Base-by-base conservation (phyloP, 1,140 invertebrate species). In the Campoletis sonorensis region DNA sequence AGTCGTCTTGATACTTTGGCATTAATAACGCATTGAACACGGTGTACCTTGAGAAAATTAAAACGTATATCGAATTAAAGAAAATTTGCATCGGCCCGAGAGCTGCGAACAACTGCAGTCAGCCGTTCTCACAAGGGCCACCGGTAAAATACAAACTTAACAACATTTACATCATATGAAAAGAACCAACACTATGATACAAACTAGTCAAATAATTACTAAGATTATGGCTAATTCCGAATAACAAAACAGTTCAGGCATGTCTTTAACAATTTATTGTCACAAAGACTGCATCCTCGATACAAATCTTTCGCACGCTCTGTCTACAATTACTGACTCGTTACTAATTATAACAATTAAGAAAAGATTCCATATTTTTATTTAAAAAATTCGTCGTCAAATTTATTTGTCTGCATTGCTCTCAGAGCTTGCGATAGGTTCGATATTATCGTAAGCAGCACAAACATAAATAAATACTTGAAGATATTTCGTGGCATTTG, bases 51-150 rank as follows among this genome's bases (percentile, higher is more conserved):
- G 61, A 67, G 23, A 73, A 37, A 49, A 54, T 33, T 79, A 83
- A 49, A 15, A 70, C 80, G 77, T 83, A 83, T 75, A 78, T 81
- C 77, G 79, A 81, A 83, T 83, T 81, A 81, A 81, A 81, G 49
- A 33, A 51, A 40, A 79, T 77, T 75, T 54, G 76, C 73, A 75
- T 77, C 77, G 76, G 79, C 77, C 76, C 80, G 68, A 68, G 51
- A 54, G 82, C 75, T 80, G 82, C 73, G 4, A 49, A 81, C 78
- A 70, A 51, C 75, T 18, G 79, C 79, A 83, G 75, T 54, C 61
- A 80, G 79, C 79, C 73, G 72, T 80, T 83, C 3, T 77, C 71
- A 71, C 79, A 77, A 78, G 82, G 79, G 78, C 75, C 72, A 81
- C 77, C 64, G 80, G 80, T 83, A 67, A 77, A 51, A 23, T 16